Percentiles rank a stretch among this genome's conserved stretches.
Evolutionary conservation across 2,113 vertebrate genomes (phyloP).

Genomic region (Theropithecus gelada): DNA sequence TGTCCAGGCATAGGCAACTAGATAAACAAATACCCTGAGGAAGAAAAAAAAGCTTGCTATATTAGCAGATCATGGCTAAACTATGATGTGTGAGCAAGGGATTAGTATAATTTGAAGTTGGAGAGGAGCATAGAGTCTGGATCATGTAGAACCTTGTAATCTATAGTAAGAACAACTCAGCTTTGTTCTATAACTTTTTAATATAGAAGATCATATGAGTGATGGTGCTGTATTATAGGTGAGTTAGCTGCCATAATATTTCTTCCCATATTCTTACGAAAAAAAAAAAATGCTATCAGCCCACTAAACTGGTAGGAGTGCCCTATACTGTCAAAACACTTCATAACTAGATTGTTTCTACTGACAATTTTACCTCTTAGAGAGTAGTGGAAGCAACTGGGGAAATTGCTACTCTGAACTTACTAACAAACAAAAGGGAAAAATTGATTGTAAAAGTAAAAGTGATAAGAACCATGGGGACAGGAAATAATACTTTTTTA

Average conservation of each 20-base stretch:
- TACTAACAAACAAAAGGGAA: constrained; percentile 26
- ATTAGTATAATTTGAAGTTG: neutral
- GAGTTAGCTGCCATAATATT: neutral
- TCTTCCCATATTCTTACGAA: neutral
- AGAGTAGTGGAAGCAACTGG: neutral
- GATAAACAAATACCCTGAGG: neutral
- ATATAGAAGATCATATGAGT: neutral
- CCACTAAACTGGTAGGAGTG: neutral
- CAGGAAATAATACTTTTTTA: neutral
- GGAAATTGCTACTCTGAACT: constrained; percentile 47
- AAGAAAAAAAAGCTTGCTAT: neutral
- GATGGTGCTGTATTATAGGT: neutral
- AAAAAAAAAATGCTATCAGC: neutral
- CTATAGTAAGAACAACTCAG: neutral
- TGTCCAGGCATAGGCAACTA: neutral
- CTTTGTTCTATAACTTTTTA: neutral
- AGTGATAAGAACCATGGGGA: constrained; percentile 26
- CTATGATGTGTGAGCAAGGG: neutral
- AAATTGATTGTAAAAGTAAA: constrained; percentile 26
- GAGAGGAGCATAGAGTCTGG: neutral
- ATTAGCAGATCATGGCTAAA: neutral
- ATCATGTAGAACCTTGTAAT: neutral
- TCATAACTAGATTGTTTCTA: neutral
- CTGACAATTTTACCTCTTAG: neutral
- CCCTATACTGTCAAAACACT: neutral